These are phyloP conservation scores for Varanus komodoensis DNA, from an alignment of 2,113 vertebrate species.

Conservation along the genomic window DNA sequence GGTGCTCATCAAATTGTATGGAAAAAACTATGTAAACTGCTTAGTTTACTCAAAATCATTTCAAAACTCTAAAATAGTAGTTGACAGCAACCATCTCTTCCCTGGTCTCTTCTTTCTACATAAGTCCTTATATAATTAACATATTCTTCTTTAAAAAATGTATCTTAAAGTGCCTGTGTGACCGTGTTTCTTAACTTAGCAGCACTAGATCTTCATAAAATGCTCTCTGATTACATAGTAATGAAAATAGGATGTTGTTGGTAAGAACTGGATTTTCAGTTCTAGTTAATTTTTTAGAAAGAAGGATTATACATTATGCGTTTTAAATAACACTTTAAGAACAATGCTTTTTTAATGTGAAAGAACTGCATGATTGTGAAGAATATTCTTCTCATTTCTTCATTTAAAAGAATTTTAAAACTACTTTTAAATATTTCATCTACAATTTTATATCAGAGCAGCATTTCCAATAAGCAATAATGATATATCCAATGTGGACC, in stretches of 20 bases:
- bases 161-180: constrained; percentile 49
- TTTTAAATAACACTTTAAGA: constrained; percentile 49
- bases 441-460: not conserved
- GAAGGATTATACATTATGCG: constrained; percentile 39
- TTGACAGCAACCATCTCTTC: constrained; percentile 36
- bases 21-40: constrained; percentile 22
- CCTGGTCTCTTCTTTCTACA: constrained; percentile 33
- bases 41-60: not conserved
- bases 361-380: constrained; percentile 20
- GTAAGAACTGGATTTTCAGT: constrained; percentile 63
- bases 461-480: not conserved
- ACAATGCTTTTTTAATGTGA: constrained; percentile 59
- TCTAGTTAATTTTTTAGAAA: constrained; percentile 3
- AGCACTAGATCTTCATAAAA: constrained; percentile 46
- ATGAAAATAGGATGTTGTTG: constrained; percentile 72
- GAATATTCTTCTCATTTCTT: not conserved
- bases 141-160: constrained; percentile 53
- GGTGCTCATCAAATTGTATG: not conserved
- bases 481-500: not conserved
- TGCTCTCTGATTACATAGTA: constrained; percentile 55
- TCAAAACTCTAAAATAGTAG: constrained; percentile 35
- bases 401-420: not conserved
- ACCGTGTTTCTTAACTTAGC: constrained; percentile 55
- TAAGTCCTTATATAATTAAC: constrained; percentile 62
- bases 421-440: not conserved